These are phyloP conservation scores for Microtus oregoni DNA, from an alignment of 2,113 vertebrate species.

Conservation along the genomic window DNA sequence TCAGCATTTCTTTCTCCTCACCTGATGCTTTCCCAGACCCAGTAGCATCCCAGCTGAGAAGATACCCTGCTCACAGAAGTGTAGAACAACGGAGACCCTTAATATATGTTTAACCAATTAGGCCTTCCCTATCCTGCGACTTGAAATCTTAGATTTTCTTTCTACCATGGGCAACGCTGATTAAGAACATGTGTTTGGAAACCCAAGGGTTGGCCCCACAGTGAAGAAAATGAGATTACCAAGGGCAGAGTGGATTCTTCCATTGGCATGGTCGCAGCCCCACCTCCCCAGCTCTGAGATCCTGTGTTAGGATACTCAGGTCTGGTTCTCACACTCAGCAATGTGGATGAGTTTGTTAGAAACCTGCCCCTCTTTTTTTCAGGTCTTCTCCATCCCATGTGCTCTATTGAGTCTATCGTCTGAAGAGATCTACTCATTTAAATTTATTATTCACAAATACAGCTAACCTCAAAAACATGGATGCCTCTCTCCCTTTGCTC, in stretches of 20 bases:
- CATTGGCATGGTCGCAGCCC: not conserved
- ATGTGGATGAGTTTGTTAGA: not conserved
- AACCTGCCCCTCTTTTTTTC: not conserved
- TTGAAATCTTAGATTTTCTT: slow-evolving; percentile 25
- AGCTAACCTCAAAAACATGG: not conserved
- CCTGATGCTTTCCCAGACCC: not conserved
- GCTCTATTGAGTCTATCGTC: not conserved
- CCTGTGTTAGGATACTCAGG: not conserved
- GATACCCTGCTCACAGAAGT: not conserved
- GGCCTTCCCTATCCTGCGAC: not conserved
- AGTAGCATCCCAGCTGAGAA: not conserved
- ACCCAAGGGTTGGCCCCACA: not conserved
- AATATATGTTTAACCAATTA: not conserved
- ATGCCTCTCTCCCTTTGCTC: not conserved
- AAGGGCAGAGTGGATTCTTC: not conserved
- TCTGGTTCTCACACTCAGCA: not conserved
- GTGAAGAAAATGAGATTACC: slow-evolving; percentile 21
- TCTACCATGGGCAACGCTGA: not conserved
- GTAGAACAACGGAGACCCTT: not conserved
- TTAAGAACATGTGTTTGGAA: slow-evolving; percentile 55
- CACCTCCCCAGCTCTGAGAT: slow-evolving; percentile 27
- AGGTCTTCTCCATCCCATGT: not conserved
- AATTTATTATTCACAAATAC: not conserved
- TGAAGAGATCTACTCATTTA: slow-evolving; percentile 14
- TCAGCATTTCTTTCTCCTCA: not conserved